These are phyloP conservation scores for Luehdorfia chinensis DNA, from an alignment of 1,140 invertebrate species.

Conservation along the genomic window DNA sequence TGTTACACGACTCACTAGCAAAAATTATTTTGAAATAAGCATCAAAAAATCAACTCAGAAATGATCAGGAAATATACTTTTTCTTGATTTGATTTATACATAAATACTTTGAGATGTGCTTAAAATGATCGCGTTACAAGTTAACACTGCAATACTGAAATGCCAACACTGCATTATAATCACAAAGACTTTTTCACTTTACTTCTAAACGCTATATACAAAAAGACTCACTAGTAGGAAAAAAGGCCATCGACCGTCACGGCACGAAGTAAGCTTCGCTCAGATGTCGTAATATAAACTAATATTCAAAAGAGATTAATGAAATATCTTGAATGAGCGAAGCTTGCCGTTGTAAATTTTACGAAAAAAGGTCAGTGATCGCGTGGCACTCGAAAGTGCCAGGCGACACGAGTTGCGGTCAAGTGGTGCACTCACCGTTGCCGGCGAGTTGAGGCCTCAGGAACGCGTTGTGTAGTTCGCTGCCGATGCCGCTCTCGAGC, in stretches of 20 bases:
- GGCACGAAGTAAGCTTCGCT: slow-evolving; percentile 63
- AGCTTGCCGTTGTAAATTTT: slow-evolving; percentile 64
- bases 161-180: slow-evolving; percentile 38
- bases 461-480: slow-evolving; percentile 68
- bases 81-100: no score
- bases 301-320: no score
- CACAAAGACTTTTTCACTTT: slow-evolving; percentile 38
- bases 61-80: no score
- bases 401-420: slow-evolving; percentile 53
- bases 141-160: slow-evolving; percentile 29
- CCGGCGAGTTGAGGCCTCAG: slow-evolving; percentile 66
- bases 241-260: slow-evolving; percentile 66
- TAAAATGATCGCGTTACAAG: no score
- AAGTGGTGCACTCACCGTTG: slow-evolving; percentile 77
- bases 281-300: no score
- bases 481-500: slow-evolving; percentile 68
- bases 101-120: no score
- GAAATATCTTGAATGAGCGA: slow-evolving; percentile 31
- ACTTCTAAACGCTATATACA: slow-evolving; percentile 54
- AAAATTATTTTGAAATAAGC: background rate
- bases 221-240: slow-evolving; percentile 72
- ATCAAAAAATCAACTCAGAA: no score
- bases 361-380: slow-evolving; percentile 41
- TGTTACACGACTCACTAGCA: no score
- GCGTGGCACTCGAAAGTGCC: slow-evolving; percentile 43